phyloP scores from a whole-genome alignment of 1,140 invertebrate species.

The Brachionus manjavacas region DNA sequence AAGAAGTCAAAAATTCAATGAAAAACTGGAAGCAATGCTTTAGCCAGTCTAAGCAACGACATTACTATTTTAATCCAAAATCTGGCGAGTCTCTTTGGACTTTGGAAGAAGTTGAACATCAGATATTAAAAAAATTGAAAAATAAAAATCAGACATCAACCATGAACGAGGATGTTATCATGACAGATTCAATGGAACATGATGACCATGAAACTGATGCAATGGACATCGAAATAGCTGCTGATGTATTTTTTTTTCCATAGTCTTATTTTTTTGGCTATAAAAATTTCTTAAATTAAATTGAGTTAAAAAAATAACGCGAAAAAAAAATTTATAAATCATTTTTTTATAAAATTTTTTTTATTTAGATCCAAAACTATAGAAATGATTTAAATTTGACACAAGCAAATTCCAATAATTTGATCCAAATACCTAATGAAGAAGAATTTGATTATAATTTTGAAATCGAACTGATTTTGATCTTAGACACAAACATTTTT shows the following conservation, averaged over 20 bases:
- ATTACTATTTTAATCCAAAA: conserved; percentile 32
- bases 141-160: neutral
- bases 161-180: neutral
- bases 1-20: neutral
- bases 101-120: conserved; percentile 6
- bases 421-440: neutral
- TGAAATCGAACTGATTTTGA: neutral
- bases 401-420: neutral
- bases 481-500: conserved; percentile 9
- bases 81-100: conserved; percentile 29
- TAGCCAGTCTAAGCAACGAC: neutral
- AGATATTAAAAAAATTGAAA: neutral
- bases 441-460: neutral
- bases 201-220: neutral
- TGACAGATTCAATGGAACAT: neutral
- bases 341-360: neutral
- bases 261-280: too few relatives aligned
- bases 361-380: neutral
- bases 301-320: too few relatives aligned
- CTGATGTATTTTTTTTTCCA: neutral
- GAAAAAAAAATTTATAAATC: too few relatives aligned
- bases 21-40: conserved; percentile 18
- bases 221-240: conserved; percentile 29
- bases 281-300: too few relatives aligned
- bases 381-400: neutral